Evolutionary conservation across 2,797 vertebrate genomes (phyloP).

Genomic region (Neoniphon sammara): DNA sequence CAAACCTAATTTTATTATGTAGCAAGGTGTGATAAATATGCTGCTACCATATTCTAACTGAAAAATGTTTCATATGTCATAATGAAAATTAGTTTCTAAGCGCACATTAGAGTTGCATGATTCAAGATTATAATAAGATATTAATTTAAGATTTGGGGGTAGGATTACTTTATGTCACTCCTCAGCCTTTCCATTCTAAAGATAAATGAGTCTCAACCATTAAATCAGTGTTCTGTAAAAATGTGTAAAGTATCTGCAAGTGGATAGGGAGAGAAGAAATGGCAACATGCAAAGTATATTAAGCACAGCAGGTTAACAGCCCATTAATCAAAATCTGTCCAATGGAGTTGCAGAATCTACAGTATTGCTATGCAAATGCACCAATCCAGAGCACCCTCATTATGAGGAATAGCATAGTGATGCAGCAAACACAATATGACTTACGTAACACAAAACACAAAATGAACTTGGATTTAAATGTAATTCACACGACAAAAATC

Average conservation of each 20-base stretch:
- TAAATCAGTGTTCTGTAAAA: conserved; percentile 9
- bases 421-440: conserved; percentile 70
- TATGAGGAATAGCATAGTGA: conserved; percentile 60
- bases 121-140: conserved; percentile 29
- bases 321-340: not conserved
- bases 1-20: not conserved
- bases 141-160: conserved; percentile 3
- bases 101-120: not conserved
- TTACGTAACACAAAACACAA: conserved; percentile 12
- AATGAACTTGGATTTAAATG: conserved; percentile 24
- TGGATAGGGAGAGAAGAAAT: conserved; percentile 24
- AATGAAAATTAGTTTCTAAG: not conserved
- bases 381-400: conserved; percentile 20
- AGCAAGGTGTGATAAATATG: not conserved
- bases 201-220: conserved; percentile 9
- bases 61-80: not conserved
- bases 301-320: conserved; percentile 3
- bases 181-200: conserved; percentile 1
- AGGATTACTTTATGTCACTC: not conserved
- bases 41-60: not conserved
- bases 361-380: not conserved
- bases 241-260: conserved; percentile 6
- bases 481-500: conserved; percentile 22
- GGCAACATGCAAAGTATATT: conserved; percentile 32
- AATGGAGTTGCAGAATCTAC: not conserved